These are phyloP conservation scores for Phymanthus crucifer DNA, from an alignment of 92 coral and sea anemone genomes.

Conservation along the genomic window DNA sequence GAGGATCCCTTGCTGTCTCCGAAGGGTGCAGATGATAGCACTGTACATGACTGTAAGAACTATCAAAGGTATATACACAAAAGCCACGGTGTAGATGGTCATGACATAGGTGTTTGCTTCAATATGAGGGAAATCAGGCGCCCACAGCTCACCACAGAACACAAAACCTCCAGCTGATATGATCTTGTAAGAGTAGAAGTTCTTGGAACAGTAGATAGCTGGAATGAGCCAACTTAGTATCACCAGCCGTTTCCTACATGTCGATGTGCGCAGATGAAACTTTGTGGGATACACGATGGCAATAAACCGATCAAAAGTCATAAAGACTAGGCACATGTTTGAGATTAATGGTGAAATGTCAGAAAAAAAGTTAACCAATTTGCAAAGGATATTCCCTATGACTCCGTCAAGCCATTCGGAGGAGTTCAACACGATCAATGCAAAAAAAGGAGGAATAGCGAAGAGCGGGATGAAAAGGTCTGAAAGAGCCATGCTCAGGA, in stretches of 20 bases:
- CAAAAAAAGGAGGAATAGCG: not conserved
- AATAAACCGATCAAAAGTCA: constrained; percentile 35
- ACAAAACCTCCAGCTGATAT: not conserved
- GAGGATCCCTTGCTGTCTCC: not conserved
- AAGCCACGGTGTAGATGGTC: constrained; percentile 3
- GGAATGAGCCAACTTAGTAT: constrained; percentile 24
- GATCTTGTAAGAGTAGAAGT: constrained; percentile 14
- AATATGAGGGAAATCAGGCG: not conserved
- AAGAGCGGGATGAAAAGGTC: constrained; percentile 10
- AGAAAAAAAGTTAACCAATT: constrained; percentile 1
- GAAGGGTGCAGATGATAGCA: constrained; percentile 12
- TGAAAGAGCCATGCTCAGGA: constrained; percentile 41
- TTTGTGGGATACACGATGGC: constrained; percentile 43
- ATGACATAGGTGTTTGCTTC: not conserved
- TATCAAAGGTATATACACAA: constrained; percentile 2
- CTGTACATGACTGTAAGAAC: constrained; percentile 13
- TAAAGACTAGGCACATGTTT: constrained; percentile 31
- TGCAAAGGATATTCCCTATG: constrained; percentile 13
- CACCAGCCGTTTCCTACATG: constrained; percentile 9
- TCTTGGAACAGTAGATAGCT: not conserved
- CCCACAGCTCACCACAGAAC: constrained; percentile 11
- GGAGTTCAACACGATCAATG: not conserved
- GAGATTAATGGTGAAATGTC: constrained; percentile 25
- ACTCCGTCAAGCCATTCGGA: constrained; percentile 8
- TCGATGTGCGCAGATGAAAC: not conserved